A percentile compares a stretch with the other conserved stretches of the same genome.
These are phyloP conservation scores for Pocillopora grandis DNA, from an alignment of 92 coral and sea anemone genomes.

Conservation along the genomic window DNA sequence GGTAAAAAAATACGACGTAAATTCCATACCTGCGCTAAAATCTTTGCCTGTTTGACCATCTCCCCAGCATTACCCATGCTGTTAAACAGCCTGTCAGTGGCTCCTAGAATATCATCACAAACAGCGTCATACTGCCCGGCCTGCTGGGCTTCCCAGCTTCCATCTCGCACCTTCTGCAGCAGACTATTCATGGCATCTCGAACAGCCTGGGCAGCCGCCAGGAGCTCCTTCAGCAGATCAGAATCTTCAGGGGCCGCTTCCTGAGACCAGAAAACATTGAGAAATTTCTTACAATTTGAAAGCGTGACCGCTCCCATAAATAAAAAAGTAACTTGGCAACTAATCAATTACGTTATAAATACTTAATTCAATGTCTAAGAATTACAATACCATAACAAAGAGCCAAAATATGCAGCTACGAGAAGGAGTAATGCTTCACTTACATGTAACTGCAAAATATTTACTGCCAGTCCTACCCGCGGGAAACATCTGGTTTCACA, in stretches of 20 bases:
- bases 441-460: no score
- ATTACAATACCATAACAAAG: no score
- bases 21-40: constrained; percentile 79
- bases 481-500: no score
- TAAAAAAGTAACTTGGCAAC: no score
- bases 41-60: constrained; percentile 99
- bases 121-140: constrained; percentile 91
- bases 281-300: neutral
- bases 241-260: constrained; percentile 85
- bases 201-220: constrained; percentile 92
- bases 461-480: no score
- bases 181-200: constrained; percentile 87
- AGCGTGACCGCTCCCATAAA: no score
- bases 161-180: constrained; percentile 85
- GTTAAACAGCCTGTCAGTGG: constrained; percentile 95
- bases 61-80: constrained; percentile 99
- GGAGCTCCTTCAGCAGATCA: constrained; percentile 71
- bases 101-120: constrained; percentile 90
- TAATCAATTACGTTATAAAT: no score
- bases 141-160: constrained; percentile 70
- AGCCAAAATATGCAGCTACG: no score
- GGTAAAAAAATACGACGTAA: neutral
- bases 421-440: no score
- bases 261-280: constrained; percentile 33
- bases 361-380: no score